These are phyloP conservation scores for Meteorus colon DNA, from an alignment of 2,888 invertebrate genomes.

Conservation along the genomic window DNA sequence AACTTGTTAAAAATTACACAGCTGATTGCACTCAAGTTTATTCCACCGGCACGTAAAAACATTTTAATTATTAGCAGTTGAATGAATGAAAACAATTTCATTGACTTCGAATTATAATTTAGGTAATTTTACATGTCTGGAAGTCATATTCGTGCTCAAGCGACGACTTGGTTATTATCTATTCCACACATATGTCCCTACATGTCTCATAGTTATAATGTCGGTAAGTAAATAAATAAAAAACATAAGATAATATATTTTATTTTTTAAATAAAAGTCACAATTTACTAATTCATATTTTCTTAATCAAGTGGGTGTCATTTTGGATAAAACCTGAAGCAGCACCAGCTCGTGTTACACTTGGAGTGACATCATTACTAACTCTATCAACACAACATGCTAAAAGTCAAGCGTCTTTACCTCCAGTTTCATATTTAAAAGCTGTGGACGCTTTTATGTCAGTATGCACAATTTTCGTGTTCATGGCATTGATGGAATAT, in stretches of 20 bases:
- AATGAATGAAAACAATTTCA: slow-evolving; percentile 25
- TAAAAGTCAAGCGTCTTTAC: slow-evolving; percentile 93
- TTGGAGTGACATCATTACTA: slow-evolving; percentile 92
- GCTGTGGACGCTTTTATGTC: slow-evolving; percentile 96
- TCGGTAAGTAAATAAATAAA: slow-evolving; percentile 78
- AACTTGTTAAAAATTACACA: slow-evolving; percentile 89
- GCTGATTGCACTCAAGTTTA: slow-evolving; percentile 95
- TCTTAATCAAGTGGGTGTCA: slow-evolving; percentile 84
- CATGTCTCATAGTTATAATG: slow-evolving; percentile 95
- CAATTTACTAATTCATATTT: not conserved
- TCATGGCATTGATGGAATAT: slow-evolving; percentile 95
- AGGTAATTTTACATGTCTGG: slow-evolving; percentile 94
- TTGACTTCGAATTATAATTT: slow-evolving; percentile 56
- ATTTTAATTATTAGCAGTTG: slow-evolving; percentile 18
- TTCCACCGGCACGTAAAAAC: slow-evolving; percentile 81
- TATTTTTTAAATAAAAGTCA: too few species aligned
- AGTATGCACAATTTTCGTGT: slow-evolving; percentile 93
- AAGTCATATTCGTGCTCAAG: slow-evolving; percentile 92
- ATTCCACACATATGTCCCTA: slow-evolving; percentile 95
- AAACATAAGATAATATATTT: not conserved
- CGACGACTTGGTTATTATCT: slow-evolving; percentile 92
- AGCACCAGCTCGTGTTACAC: slow-evolving; percentile 92
- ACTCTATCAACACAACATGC: slow-evolving; percentile 94
- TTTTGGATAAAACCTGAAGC: slow-evolving; percentile 98
- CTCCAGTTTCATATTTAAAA: slow-evolving; percentile 94